phyloP scores from a whole-genome alignment of 2,797 vertebrate genomes.

The Girardinus metallicus region DNA sequence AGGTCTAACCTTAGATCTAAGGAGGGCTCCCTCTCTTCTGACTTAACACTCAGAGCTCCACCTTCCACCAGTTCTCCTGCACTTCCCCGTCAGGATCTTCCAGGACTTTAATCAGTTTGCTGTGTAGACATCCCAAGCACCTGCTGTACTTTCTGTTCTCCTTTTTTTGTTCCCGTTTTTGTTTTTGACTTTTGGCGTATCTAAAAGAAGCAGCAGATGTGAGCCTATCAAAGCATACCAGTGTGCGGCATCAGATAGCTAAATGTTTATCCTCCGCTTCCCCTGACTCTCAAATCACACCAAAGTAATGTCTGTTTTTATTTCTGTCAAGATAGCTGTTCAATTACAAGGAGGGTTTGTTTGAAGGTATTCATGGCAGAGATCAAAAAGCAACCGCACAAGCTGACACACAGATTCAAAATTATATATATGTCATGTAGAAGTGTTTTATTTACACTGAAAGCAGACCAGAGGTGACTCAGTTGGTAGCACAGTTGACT shows the following conservation, averaged over 20 bases:
- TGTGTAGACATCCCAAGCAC: slow-evolving; percentile 18
- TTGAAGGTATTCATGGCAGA: slow-evolving; percentile 37
- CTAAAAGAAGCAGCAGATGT: slow-evolving; percentile 26
- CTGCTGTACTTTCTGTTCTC: slow-evolving; percentile 4
- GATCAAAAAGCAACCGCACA: slow-evolving; percentile 26
- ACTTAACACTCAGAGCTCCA: slow-evolving; percentile 40
- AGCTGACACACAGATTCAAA: slow-evolving; percentile 22
- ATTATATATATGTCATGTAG: slow-evolving; percentile 16
- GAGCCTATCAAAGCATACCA: slow-evolving; percentile 33
- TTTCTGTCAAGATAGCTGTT: slow-evolving; percentile 34
- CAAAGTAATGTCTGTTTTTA: slow-evolving; percentile 29
- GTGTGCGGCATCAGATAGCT: slow-evolving; percentile 23
- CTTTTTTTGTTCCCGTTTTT: slow-evolving; percentile 15
- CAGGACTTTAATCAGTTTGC: slow-evolving; percentile 39
- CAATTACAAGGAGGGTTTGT: slow-evolving; percentile 34
- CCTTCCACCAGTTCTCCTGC: slow-evolving; percentile 25
- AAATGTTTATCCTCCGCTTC: slow-evolving; percentile 5
- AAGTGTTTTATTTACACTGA: slow-evolving; percentile 28
- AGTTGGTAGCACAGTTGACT: not conserved
- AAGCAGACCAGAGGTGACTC: not conserved
- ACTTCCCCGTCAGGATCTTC: slow-evolving; percentile 3
- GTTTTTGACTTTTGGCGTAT: slow-evolving; percentile 22
- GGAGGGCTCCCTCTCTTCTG: slow-evolving; percentile 48
- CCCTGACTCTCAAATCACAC: slow-evolving; percentile 27
- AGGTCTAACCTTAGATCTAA: slow-evolving; percentile 51